Evolutionary conservation across 2,113 vertebrate genomes (phyloP).

Genomic region (Phylloscopus trochilus): DNA sequence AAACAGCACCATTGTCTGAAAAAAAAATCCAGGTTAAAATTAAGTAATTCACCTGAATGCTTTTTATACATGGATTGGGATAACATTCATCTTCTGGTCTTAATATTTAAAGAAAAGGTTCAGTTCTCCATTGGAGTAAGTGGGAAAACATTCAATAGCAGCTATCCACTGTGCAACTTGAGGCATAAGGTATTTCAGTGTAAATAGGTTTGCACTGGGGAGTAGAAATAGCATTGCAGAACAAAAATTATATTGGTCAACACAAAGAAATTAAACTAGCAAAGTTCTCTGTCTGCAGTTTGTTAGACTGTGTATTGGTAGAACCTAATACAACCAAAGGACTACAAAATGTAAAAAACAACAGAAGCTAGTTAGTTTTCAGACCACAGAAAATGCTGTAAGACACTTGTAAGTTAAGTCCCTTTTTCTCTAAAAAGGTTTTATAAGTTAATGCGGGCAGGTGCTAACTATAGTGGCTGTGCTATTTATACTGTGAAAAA

Average conservation of each 20-base stretch:
- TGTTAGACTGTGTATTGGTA: background rate
- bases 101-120: background rate
- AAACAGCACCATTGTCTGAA: background rate
- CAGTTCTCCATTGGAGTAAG: background rate
- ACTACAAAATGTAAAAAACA: background rate
- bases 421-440: background rate
- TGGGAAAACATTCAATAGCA: background rate
- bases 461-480: background rate
- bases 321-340: background rate
- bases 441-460: background rate
- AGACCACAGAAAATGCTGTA: background rate
- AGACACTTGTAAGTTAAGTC: background rate
- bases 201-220: background rate
- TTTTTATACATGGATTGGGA: background rate
- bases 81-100: background rate
- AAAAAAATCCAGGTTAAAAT: background rate
- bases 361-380: background rate
- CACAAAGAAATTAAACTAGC: background rate
- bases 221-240: background rate
- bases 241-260: background rate
- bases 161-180: no score
- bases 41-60: background rate
- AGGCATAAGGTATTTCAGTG: background rate
- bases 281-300: background rate
- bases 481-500: background rate